Evolutionary conservation across 2,797 vertebrate genomes (phyloP).

Genomic region (Rousettus madagascariensis): DNA sequence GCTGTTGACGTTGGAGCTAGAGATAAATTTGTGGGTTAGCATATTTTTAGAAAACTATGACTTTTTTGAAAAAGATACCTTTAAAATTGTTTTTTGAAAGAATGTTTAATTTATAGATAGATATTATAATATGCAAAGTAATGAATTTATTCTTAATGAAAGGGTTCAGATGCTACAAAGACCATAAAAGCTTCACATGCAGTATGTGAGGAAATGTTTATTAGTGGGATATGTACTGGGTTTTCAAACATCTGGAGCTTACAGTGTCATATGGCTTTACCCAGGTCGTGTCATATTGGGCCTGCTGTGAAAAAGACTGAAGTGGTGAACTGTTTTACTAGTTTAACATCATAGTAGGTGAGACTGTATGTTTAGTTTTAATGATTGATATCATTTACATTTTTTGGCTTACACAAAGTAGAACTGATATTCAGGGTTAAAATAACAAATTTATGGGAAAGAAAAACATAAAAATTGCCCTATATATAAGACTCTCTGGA

Average conservation of each 20-base stretch:
- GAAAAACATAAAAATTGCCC: not conserved
- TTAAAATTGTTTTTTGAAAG: not conserved
- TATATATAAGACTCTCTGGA: not conserved
- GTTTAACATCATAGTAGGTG: not conserved
- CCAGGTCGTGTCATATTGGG: not conserved
- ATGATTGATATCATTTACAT: too few species aligned
- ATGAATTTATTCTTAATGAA: not conserved
- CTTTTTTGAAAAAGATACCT: not conserved
- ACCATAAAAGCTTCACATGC: not conserved
- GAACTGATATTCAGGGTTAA: not conserved
- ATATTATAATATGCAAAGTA: not conserved
- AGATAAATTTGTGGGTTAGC: not conserved
- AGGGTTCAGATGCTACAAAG: not conserved
- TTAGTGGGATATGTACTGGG: not conserved
- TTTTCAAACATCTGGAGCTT: not conserved
- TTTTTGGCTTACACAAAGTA: not conserved
- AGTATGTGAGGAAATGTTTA: not conserved
- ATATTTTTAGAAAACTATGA: not conserved
- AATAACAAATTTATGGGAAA: not conserved
- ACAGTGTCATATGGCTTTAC: not conserved
- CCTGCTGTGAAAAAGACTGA: not conserved
- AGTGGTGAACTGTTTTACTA: not conserved
- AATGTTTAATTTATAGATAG: not conserved
- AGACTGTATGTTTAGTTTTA: not conserved
- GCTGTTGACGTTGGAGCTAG: not conserved